These are phyloP conservation scores for Lycocorax pyrrhopterus DNA, from an alignment of 2,113 vertebrate genomes.

Conservation along the genomic window DNA sequence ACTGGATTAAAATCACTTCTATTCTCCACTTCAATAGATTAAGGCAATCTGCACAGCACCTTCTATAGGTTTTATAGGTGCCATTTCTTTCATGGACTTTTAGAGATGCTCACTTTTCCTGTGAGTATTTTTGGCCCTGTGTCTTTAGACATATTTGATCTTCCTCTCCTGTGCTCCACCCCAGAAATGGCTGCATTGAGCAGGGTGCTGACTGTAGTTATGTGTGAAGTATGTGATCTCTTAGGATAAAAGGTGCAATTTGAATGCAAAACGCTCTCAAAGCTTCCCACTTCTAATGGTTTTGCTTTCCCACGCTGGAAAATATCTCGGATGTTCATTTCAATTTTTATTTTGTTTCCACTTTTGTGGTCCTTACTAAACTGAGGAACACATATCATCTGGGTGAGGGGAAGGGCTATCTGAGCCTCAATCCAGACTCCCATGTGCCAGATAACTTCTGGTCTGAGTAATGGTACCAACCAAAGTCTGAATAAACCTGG, in stretches of 20 bases:
- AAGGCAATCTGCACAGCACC: background rate
- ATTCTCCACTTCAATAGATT: background rate
- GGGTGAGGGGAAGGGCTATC: background rate
- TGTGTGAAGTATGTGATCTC: conserved; percentile 31
- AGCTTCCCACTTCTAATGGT: conserved; percentile 7
- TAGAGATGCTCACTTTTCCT: background rate
- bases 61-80: background rate
- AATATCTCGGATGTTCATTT: conserved; percentile 23
- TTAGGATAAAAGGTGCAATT: conserved; percentile 41
- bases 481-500: background rate
- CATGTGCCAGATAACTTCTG: background rate
- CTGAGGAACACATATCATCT: background rate
- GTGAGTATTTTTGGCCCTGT: background rate
- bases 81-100: background rate
- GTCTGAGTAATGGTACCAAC: background rate
- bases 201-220: background rate
- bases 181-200: background rate
- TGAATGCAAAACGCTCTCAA: conserved; percentile 32
- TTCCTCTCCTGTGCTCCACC: background rate
- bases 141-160: background rate
- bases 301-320: conserved; percentile 22
- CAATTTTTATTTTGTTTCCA: conserved; percentile 44
- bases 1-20: background rate
- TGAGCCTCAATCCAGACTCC: background rate
- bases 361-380: background rate